Base-by-base conservation (phyloP, 2,888 invertebrate genomes). In the Eretmocerus hayati region DNA sequence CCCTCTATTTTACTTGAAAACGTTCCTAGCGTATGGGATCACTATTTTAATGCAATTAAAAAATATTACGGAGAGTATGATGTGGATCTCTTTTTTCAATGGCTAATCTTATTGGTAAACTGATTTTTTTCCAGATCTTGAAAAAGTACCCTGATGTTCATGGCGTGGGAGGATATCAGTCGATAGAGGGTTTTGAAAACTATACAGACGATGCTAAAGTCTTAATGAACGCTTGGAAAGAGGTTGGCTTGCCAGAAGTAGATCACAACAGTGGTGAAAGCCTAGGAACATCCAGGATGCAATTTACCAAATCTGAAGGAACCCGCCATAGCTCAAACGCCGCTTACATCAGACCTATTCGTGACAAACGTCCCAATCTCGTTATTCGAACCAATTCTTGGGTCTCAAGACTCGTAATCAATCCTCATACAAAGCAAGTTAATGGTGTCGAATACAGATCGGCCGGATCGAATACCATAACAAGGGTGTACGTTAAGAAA, bases 331-430 rank as follows among this genome's bases (percentile, higher is more conserved):
- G 83, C 20, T 73, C 76, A 0, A 84, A 84, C 59, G 67, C 65
- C 3, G 84, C 83, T 2, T 85, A 77, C 56, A 79, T 85, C n/a
- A 72, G 80, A 56, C 82, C 84, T 0, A 78, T 85, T 46, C 72
- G 83, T 35, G 58, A 74, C 15, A 74, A 72, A 50, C 59, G 78
- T 19, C 57, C 58, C 23, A 72, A 72, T 50, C 52, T 70, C 13
- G 56, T 55, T 18, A 50, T 72, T n/a, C 56, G 62, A 52, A 78
- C 78, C 55, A 69, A 77, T 50, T 72, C 77, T 5, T 55, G 68
- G 23, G 80, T 75, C 13, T 68, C 71, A 33, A 72, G 72, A 54
- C 60, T 81, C 15, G 58, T 76, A 15, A 72, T 81, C 42, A 74
- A 80, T 58, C 57, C 63, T 0, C 37, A 58, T 8, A 68, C 65